Evolutionary conservation across 2,888 invertebrate genomes (phyloP), one percentile per base, ranked within the genome.

Genomic region (Scaeva pyrastri): DNA sequence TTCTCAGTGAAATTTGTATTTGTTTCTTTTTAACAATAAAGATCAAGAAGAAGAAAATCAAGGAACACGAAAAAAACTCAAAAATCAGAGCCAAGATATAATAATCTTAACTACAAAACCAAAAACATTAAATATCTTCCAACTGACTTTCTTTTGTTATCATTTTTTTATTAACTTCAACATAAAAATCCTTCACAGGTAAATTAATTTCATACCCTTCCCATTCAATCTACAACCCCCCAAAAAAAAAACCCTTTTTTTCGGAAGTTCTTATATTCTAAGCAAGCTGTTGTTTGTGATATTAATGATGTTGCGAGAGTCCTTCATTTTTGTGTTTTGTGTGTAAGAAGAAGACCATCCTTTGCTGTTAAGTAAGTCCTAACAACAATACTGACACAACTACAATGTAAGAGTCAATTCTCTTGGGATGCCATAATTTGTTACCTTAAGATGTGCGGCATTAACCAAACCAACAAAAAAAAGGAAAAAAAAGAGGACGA

Each of bases 341-440:
- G 7, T n/a, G n/a, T n/a, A 58, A 58, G 6, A 58, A 39, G 19
- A 36, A 12, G 5, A 36, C 19, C 16, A 56, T 58, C 12, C 36
- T 31, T 31, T 31, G n/a, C n/a, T n/a, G n/a, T n/a, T 16, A 19
- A 36, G 19, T 12, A 36, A 58, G 14, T 39, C 12, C 21, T 21
- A 6, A 55, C 5, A 45, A 45, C 45, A 45, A 16, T 19, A 2
- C n/a, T 23, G n/a, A 23, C 21, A 21, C 11, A 21, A 50, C 21
- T 16, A 31, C 31, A 7, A 31, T 31, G 31, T 31, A 31, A 23
- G 60, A 62, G 21, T 26, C 43, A 43, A 62, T 62, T 41, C 26
- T 26, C 62, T 62, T 43, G 62, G n/a, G 43, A 62, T 43, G 62
- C 62, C 62, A 62, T 62, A 62, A 62, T 62, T 62, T 62, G 43